Percentiles rank a stretch among this genome's conserved stretches.
These are phyloP conservation scores for Entelurus aequoreus DNA, from an alignment of 2,113 vertebrate genomes.

Conservation along the genomic window DNA sequence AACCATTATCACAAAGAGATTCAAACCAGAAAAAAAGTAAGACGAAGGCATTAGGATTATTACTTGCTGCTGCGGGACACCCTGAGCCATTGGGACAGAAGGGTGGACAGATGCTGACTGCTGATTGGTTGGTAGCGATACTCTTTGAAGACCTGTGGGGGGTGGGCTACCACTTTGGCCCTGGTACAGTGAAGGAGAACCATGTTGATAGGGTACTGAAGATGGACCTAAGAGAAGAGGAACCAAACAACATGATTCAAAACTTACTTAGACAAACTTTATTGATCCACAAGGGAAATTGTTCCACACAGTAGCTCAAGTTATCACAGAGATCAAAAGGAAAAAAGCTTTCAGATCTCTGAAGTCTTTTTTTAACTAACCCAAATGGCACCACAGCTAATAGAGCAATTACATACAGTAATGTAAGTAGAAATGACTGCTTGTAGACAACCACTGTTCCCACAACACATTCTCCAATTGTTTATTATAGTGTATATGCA, in stretches of 20 bases:
- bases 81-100: constrained; percentile 56
- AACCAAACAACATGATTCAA: background rate
- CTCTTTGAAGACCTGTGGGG: constrained; percentile 76
- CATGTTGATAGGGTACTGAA: constrained; percentile 84
- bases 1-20: background rate
- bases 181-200: constrained; percentile 75
- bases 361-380: too few relatives aligned
- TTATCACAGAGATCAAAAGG: too few relatives aligned
- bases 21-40: background rate
- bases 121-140: constrained; percentile 78
- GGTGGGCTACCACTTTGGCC: constrained; percentile 85
- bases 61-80: constrained; percentile 84
- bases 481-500: too few relatives aligned
- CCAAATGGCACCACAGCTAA: too few relatives aligned
- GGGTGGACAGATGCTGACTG: constrained; percentile 61
- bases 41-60: constrained; percentile 13
- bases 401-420: too few relatives aligned
- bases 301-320: too few relatives aligned
- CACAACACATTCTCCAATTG: too few relatives aligned
- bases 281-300: too few relatives aligned
- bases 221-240: constrained; percentile 71
- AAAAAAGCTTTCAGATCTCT: too few relatives aligned
- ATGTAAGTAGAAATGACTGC: too few relatives aligned
- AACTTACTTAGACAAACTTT: too few relatives aligned
- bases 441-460: too few relatives aligned